Evolutionary conservation across 2,797 vertebrate species (phyloP), one percentile per base, ranked within the genome.

Genomic region (Spea hammondii): DNA sequence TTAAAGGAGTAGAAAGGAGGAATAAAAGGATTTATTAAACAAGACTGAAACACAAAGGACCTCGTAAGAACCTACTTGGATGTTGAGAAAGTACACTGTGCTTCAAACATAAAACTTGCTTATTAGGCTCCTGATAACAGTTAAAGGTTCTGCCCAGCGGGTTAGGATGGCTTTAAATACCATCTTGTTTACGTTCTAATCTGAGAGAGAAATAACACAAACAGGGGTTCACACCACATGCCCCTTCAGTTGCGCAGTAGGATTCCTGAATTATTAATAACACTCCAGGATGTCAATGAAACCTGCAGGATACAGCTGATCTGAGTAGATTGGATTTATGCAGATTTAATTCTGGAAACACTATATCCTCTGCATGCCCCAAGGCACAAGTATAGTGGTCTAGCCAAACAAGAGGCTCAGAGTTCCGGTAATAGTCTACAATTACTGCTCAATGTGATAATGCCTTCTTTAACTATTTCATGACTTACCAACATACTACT

Each of bases 331-430:
- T 85, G 79, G 78, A 85, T 77, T 86, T 86, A 79, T 57, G 83
- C 84, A 88, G 83, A 85, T 85, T 83, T 85, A 80, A 83, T 84
- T 71, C 75, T 70, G 81, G 84, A 85, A 89, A 81, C 79, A 74
- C 50, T 77, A 73, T 55, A 81, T 80, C 76, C 60, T 32, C 68
- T 78, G 49, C 76, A 76, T 57, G 53, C 54, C 66, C 72, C 47
- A 59, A 13, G 50, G 78, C 78, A 51, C 49, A 17, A 55, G 59
- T 57, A 74, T 55, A 75, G 64, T 64, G 48, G 70, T 57, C 66
- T 46, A 46, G 17, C 72, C 47, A 49, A 9, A 59, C 65, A 74
- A 66, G 55, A 9, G 14, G 32, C 59, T 12, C 8, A 32, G 12
- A 59, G 12, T 5, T 62, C 59, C 59, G 32, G 14, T 17, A 62